Conservation (phyloP, 2,797 vertebrate species). For the Hypotaenidia okinawae region DNA sequence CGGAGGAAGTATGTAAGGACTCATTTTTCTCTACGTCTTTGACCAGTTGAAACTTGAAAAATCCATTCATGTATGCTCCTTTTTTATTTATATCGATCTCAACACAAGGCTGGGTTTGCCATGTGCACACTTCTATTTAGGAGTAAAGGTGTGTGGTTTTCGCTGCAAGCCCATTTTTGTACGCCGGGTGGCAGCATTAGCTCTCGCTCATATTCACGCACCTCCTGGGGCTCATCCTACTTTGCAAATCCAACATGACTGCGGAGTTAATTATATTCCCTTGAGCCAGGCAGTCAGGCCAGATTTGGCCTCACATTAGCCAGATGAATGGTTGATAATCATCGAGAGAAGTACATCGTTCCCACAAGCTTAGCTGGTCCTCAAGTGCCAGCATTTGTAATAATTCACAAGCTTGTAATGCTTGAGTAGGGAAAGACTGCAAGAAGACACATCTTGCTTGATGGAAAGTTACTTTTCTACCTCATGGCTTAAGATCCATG, state of each 20-base stretch:
- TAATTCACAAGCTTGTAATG: background rate
- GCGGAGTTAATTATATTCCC: constrained; percentile 25
- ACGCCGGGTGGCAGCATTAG: constrained; percentile 58
- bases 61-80: background rate
- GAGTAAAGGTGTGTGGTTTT: fast-evolving
- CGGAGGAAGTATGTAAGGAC: background rate
- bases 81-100: background rate
- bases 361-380: constrained; percentile 5
- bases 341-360: constrained; percentile 10
- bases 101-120: background rate
- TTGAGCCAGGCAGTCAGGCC: constrained; percentile 29
- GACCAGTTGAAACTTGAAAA: background rate
- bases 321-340: constrained; percentile 43
- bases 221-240: constrained; percentile 35
- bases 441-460: background rate
- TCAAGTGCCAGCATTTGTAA: background rate
- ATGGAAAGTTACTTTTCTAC: background rate
- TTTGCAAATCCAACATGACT: constrained; percentile 10
- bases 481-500: background rate
- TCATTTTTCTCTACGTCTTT: background rate
- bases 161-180: background rate
- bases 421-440: background rate
- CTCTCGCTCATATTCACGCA: background rate
- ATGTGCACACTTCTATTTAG: background rate
- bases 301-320: constrained; percentile 34